phyloP scores from a whole-genome alignment of 2,797 vertebrate species.

The Parambassis ranga region DNA sequence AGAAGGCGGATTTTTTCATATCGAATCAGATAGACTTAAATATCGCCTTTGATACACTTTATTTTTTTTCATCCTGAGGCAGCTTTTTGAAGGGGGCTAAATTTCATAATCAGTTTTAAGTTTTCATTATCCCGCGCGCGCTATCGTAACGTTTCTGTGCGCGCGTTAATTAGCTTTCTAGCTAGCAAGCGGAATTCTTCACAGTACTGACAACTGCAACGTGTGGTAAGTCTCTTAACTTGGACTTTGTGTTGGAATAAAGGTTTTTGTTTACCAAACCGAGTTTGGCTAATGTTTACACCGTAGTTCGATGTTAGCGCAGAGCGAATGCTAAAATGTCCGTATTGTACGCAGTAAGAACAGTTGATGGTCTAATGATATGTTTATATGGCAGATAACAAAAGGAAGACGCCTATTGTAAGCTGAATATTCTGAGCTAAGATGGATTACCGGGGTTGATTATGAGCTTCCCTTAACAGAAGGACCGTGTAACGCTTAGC shows the following conservation, averaged over 20 bases:
- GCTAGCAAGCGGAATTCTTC: conserved; percentile 25
- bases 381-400: background rate
- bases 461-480: background rate
- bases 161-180: conserved; percentile 67
- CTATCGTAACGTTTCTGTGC: conserved; percentile 30
- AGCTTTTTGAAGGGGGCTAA: background rate
- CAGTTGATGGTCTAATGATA: background rate
- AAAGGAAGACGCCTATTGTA: background rate
- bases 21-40: background rate
- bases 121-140: conserved; percentile 66
- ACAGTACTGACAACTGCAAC: conserved; percentile 11
- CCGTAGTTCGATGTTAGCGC: background rate
- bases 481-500: background rate
- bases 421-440: background rate
- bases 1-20: background rate
- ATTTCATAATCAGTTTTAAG: conserved; percentile 1
- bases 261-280: background rate
- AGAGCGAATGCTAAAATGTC: background rate
- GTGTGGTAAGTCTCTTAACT: conserved; percentile 63
- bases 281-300: fast-evolving
- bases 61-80: background rate
- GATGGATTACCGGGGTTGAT: background rate
- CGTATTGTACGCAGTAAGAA: background rate
- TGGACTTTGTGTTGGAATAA: background rate
- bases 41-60: background rate